Evolutionary conservation across 2,113 vertebrate species (phyloP).

Genomic region (Brachypteracias leptosomus): DNA sequence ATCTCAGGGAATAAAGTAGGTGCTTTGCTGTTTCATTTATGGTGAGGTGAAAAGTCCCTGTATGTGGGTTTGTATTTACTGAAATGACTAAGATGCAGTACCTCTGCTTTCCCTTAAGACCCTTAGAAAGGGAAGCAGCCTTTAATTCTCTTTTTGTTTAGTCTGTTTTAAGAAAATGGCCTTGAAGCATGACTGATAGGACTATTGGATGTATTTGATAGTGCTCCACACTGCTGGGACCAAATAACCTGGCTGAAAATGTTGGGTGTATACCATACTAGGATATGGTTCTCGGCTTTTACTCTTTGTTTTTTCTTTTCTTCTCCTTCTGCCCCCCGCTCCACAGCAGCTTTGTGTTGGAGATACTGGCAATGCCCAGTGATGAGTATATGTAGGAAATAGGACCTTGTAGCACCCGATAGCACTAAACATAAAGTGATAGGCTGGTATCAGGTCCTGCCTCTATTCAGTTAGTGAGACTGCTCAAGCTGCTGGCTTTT

Average conservation of each 20-base stretch:
- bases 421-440: not conserved
- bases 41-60: not conserved
- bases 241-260: not conserved
- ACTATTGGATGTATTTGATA: not conserved
- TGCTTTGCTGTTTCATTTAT: not conserved
- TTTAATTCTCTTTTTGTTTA: not conserved
- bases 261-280: not conserved
- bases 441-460: not conserved
- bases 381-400: not conserved
- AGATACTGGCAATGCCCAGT: not conserved
- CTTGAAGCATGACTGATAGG: not conserved
- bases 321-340: no score
- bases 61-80: not conserved
- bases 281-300: not conserved
- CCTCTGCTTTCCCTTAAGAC: not conserved
- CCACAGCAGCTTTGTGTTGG: not conserved
- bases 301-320: not conserved
- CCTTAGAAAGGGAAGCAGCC: not conserved
- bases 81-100: not conserved
- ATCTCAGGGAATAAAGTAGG: not conserved
- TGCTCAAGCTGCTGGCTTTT: not conserved
- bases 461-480: not conserved
- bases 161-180: not conserved
- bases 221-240: not conserved
- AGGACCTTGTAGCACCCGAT: not conserved